A percentile compares a stretch with the other conserved stretches of the same genome.
Conservation (phyloP, 2,113 vertebrate genomes). For the Ochotona princeps region DNA sequence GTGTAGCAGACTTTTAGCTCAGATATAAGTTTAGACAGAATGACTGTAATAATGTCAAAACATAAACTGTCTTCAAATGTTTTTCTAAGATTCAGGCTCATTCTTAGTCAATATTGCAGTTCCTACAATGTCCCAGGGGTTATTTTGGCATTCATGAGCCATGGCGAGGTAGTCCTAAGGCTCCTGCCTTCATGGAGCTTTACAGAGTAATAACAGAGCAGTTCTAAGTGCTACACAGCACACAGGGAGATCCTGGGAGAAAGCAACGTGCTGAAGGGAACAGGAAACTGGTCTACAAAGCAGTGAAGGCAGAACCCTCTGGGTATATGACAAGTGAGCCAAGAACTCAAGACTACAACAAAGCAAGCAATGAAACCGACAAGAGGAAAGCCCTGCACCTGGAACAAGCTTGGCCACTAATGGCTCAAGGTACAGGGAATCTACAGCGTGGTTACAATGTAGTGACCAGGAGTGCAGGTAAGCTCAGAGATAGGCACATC, state of each 20-base stretch:
- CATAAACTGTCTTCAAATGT: conserved; percentile 24
- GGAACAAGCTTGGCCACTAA: not conserved
- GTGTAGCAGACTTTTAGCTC: conserved; percentile 15
- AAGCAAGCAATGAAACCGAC: not conserved
- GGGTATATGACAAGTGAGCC: not conserved
- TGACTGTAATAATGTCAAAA: conserved; percentile 24
- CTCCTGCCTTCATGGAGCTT: not conserved
- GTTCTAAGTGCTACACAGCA: not conserved
- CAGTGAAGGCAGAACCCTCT: conserved; percentile 2
- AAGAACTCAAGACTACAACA: not conserved
- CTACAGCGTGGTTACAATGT: not conserved
- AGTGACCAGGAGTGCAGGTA: not conserved
- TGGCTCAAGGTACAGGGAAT: not conserved
- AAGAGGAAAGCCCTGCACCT: not conserved
- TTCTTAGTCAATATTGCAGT: not conserved
- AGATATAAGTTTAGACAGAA: conserved; percentile 30
- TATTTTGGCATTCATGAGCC: not conserved
- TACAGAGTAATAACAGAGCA: not conserved
- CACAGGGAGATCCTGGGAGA: not conserved
- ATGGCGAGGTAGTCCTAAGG: not conserved
- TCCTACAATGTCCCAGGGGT: not conserved
- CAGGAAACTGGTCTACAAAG: not conserved
- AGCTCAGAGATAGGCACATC: not conserved
- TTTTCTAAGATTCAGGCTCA: not conserved
- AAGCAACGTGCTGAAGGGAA: not conserved